phyloP scores from a whole-genome alignment of 2,797 vertebrate genomes.

The Sebastes oblongus region DNA sequence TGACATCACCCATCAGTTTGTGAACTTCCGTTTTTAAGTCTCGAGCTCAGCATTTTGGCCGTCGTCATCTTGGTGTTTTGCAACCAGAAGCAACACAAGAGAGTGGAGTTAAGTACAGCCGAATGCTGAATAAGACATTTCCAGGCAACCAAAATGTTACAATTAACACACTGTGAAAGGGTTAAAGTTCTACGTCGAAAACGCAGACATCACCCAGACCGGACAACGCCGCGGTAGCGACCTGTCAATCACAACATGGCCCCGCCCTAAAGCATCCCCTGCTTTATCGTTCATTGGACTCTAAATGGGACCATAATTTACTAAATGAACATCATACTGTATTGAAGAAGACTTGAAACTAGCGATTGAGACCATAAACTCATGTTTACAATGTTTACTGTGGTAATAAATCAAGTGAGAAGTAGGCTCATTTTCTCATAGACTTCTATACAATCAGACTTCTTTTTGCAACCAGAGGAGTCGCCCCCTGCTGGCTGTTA shows the following conservation, averaged over 20 bases:
- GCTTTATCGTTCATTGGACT: background rate
- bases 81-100: background rate
- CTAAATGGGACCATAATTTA: background rate
- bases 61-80: background rate
- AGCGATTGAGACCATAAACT: background rate
- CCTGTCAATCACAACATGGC: background rate
- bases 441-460: background rate
- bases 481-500: background rate
- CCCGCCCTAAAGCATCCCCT: background rate
- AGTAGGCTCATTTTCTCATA: background rate
- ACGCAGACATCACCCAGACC: too few relatives aligned
- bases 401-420: background rate
- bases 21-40: background rate
- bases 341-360: background rate
- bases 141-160: background rate
- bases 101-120: too few relatives aligned
- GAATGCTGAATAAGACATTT: too few relatives aligned
- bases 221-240: too few relatives aligned
- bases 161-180: background rate
- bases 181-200: too few relatives aligned
- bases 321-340: too few relatives aligned
- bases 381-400: background rate
- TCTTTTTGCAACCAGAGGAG: background rate
- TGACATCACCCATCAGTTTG: background rate
- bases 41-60: background rate